phyloP scores from a whole-genome alignment of 1,140 invertebrate species.

The Acromyrmex echinatior region DNA sequence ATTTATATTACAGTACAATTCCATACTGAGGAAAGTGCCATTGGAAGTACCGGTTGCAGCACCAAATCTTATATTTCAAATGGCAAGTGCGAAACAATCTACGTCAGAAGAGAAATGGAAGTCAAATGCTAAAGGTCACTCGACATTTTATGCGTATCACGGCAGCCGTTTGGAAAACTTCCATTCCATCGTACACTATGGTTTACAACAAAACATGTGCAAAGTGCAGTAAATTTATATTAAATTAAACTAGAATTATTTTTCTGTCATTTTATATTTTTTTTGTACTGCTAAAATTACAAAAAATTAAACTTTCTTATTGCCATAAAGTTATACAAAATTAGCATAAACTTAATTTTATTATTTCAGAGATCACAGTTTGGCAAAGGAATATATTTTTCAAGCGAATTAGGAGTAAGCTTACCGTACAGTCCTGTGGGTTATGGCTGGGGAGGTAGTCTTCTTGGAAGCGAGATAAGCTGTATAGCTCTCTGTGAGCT shows the following conservation, averaged over 20 bases:
- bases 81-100: slow-evolving; percentile 87
- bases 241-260: not conserved
- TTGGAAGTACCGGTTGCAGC: slow-evolving; percentile 84
- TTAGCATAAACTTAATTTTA: slow-evolving; percentile 1
- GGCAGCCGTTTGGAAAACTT: slow-evolving; percentile 94
- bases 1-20: slow-evolving; percentile 86
- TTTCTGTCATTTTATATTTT: slow-evolving; percentile 3
- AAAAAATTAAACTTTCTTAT: not conserved
- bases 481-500: slow-evolving; percentile 93
- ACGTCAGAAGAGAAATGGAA: slow-evolving; percentile 88
- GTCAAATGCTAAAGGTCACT: slow-evolving; percentile 86
- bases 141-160: slow-evolving; percentile 91
- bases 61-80: slow-evolving; percentile 90
- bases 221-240: slow-evolving; percentile 87
- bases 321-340: not conserved
- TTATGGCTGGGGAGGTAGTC: slow-evolving; percentile 91
- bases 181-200: slow-evolving; percentile 93
- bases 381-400: slow-evolving; percentile 92
- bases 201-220: slow-evolving; percentile 92
- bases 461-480: slow-evolving; percentile 90
- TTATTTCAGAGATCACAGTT: slow-evolving; percentile 89
- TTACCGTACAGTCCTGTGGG: slow-evolving; percentile 91
- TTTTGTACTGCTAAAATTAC: not conserved
- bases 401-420: slow-evolving; percentile 90
- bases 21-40: slow-evolving; percentile 86